Evolutionary conservation across 2,888 invertebrate genomes (phyloP), one percentile per base, ranked within the genome.

Genomic region (Rhabditoides inermis): DNA sequence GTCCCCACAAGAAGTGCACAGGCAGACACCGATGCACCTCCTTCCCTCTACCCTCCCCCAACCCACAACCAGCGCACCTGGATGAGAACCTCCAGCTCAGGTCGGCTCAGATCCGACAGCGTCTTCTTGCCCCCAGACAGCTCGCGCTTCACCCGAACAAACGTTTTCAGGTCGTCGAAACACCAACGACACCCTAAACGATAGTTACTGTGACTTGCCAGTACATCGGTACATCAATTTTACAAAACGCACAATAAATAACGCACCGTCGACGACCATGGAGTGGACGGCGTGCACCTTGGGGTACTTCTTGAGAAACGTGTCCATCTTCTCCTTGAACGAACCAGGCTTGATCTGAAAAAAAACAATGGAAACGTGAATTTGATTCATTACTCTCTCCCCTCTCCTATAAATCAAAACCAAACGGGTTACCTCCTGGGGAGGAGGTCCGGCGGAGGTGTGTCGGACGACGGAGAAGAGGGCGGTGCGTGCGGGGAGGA

Each of bases 81-180:
- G 71, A 81, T 76, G 68, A 77, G 71, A 49, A 77, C 74, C 54
- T 80, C 80, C 58, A 81, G 76, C 69, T 82, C 81, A 77, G 81
- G 80, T 78, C 81, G 81, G 61, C 68, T 78, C 57, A 71, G 58
- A 32, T 70, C 65, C 5, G 51, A 44, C 22, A 72, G 46, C 28
- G 52, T 61, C 18, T 53, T 57, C 25, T 54, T 55, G 1, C 61
- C 64, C 2, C 35, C 46, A 2, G 44, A 47, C 23, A 66, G 45
- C 3, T 60, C 65, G 30, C 53, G 50, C 26, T 53, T 49, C 20
- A 68, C 59, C 22, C 45, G 50, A 47, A 55, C 63, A 45, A 61
- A 71, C 25, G 59, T 59, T 52, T 70, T 72, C n/a, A 72, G 63
- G 46, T 72, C 72, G 26, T 58, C 45, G 30, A 69, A 58, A 48